Conservation (phyloP, 2,797 vertebrate species). For the Clarias laeviceps region DNA sequence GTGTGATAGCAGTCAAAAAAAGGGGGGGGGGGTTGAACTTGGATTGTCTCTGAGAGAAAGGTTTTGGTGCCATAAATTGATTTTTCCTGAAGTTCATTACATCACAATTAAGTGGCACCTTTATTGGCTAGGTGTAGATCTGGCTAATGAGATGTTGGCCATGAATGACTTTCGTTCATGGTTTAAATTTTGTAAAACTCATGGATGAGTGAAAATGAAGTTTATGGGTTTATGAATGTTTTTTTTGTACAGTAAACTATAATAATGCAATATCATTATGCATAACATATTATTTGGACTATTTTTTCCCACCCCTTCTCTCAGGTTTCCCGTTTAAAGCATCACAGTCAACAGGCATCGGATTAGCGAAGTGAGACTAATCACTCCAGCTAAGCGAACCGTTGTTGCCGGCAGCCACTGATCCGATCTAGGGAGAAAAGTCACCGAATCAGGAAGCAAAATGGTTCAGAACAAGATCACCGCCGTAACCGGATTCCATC, state of each 20-base stretch:
- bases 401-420: constrained; percentile 65
- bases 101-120: no score
- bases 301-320: background rate
- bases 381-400: constrained; percentile 61
- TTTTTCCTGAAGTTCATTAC: background rate
- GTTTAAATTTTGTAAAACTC: background rate
- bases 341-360: constrained; percentile 62
- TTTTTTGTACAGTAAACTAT: background rate
- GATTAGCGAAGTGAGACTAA: constrained; percentile 47
- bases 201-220: no score
- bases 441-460: constrained; percentile 64
- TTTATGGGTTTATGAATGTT: background rate
- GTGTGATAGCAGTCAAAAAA: no score
- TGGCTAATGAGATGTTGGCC: background rate
- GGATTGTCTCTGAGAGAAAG: background rate
- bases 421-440: constrained; percentile 3
- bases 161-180: background rate
- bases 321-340: constrained; percentile 79
- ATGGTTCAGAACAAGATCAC: constrained; percentile 96
- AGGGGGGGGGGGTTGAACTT: background rate
- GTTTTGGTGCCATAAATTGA: background rate
- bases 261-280: background rate
- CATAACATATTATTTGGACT: background rate
- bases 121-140: background rate
- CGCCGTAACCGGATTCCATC: constrained; percentile 89